Evolutionary conservation across 2,888 invertebrate genomes (phyloP).

Genomic region (Torymus auratus): DNA sequence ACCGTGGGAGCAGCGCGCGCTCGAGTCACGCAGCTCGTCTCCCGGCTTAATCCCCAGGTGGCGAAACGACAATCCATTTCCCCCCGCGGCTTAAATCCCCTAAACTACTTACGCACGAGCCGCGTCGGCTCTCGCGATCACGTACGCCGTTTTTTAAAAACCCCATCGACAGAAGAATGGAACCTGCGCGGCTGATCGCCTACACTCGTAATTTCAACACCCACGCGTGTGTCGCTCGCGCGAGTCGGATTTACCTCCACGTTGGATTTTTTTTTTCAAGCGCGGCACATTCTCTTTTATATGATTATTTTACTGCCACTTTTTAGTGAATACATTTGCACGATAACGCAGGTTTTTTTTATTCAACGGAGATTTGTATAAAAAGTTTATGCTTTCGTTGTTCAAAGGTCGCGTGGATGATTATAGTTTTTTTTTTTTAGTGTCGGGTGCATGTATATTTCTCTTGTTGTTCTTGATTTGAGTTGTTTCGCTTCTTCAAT

Average conservation of each 20-base stretch:
- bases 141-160: constrained; percentile 10
- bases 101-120: constrained; percentile 35
- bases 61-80: constrained; percentile 55
- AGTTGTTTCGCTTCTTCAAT: too few relatives aligned
- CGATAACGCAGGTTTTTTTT: constrained; percentile 6
- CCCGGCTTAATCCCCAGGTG: constrained; percentile 48
- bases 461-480: too few relatives aligned
- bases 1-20: constrained; percentile 45
- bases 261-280: neutral
- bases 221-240: constrained; percentile 9
- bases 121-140: neutral
- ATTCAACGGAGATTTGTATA: constrained; percentile 25
- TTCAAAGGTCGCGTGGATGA: constrained; percentile 9
- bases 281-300: constrained; percentile 26
- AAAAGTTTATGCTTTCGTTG: constrained; percentile 7
- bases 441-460: neutral
- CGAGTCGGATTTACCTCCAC: neutral
- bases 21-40: constrained; percentile 18
- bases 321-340: constrained; percentile 4
- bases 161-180: constrained; percentile 33
- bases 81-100: constrained; percentile 31
- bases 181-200: constrained; percentile 12
- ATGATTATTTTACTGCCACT: constrained; percentile 27
- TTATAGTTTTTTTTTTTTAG: constrained; percentile 15
- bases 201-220: constrained; percentile 42